Evolutionary conservation across 2,888 invertebrate genomes (phyloP), one percentile per base, ranked within the genome.

Genomic region (Pristionchus japonicus): DNA sequence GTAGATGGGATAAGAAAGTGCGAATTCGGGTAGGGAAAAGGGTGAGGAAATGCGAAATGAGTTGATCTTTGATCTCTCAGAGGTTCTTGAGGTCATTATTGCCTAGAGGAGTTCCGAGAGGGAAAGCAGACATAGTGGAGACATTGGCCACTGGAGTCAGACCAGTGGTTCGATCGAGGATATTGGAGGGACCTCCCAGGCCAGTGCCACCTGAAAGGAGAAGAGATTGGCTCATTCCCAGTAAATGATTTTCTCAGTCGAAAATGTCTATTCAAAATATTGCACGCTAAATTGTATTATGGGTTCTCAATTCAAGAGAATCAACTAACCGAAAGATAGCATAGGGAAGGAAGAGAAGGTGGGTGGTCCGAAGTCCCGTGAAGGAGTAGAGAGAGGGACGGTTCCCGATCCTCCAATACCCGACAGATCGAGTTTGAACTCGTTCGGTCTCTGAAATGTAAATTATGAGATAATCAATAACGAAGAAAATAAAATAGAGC

Each of bases 1-100:
- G 74, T 74, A 74, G 40, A 11, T 20, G 40, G 37, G 43, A 40
- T 34, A 23, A 20, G 74, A 74, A 74, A 74, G 74, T 74, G 74
- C 74, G 74, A 23, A 23, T 40, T 40, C 40, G 74, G 74, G 74
- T 40, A 52, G 77, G 47, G 27, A 43, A 77, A 77, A 34, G 43
- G 43, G 23, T 31, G 34, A 40, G 17, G 49, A 82, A 49, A 52
- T 40, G 82, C 52, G n/a, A 82, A 82, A 31, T 31, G 23, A 20
- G 61, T 34, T 67, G 40, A 67, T 64, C 67, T 34, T 61, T 84
- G 40, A 61, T 86, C 40, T 64, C 67, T 85, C 43, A 86, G 6
- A 86, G 86, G 17, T 47, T 86, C 86, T 86, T 86, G 34, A 86
- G 86, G 49, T 86, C 86, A 47, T 64, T 67, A 31, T 43, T 86